These are phyloP conservation scores for Saguinus imperator DNA, from an alignment of 2,113 vertebrate genomes.

Conservation along the genomic window DNA sequence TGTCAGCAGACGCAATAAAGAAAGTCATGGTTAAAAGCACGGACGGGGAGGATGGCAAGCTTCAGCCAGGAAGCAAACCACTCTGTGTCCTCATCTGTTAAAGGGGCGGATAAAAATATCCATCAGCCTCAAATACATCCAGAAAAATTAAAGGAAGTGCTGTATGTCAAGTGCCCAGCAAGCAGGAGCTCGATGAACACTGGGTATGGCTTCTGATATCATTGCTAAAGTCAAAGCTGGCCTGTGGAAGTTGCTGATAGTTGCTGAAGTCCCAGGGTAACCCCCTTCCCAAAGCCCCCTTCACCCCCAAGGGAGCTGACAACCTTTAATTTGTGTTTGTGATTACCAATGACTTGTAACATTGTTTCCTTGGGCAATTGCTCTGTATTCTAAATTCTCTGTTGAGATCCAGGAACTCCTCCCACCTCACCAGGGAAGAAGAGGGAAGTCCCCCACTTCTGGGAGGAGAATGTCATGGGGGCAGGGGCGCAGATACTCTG, in stretches of 20 bases:
- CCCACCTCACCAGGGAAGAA: neutral
- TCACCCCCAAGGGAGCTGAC: neutral
- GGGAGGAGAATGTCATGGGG: neutral
- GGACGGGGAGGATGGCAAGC: accelerated
- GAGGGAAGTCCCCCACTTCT: neutral
- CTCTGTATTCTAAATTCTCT: neutral
- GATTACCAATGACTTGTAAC: neutral
- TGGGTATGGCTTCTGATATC: too few relatives aligned
- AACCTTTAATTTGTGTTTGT: neutral
- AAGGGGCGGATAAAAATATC: too few relatives aligned
- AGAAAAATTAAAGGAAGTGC: neutral
- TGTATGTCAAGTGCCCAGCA: too few relatives aligned
- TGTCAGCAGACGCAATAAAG: neutral
- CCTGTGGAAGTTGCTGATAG: accelerated
- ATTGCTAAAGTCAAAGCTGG: too few relatives aligned
- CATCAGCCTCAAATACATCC: neutral
- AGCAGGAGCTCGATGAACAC: accelerated
- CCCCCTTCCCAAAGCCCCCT: too few relatives aligned
- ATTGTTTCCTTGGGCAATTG: neutral
- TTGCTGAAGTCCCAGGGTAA: too few relatives aligned
- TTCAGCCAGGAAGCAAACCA: neutral
- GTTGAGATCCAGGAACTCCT: neutral
- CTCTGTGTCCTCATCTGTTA: neutral
- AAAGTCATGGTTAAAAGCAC: neutral
- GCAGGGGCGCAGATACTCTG: neutral